Evolutionary conservation across 2,113 vertebrate species (phyloP).

Genomic region (Thomomys bottae): DNA sequence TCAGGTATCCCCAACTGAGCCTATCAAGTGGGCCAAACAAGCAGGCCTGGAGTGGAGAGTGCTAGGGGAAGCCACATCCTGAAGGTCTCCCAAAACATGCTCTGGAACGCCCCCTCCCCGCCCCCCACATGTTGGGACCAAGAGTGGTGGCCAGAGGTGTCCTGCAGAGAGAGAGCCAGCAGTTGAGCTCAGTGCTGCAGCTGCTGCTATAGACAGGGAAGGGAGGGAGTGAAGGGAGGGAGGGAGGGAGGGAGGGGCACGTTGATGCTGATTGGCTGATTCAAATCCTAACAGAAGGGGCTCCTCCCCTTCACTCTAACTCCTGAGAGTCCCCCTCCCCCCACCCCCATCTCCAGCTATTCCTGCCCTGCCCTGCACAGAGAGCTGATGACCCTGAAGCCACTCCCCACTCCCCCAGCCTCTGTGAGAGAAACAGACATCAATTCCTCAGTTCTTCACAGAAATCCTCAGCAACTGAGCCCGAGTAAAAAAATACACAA

Average conservation of each 20-base stretch:
- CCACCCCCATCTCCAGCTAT: background rate
- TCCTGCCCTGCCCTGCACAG: background rate
- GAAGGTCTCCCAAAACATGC: background rate
- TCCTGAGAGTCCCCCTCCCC: background rate
- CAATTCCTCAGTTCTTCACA: background rate
- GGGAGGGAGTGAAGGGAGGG: background rate
- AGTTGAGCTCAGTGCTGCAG: conserved; percentile 65
- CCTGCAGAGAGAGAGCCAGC: background rate
- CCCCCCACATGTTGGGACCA: background rate
- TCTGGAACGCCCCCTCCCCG: too few species aligned
- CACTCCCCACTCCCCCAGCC: too few species aligned
- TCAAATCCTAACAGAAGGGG: conserved; percentile 76
- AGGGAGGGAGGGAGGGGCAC: background rate
- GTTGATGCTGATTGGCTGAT: conserved; percentile 68
- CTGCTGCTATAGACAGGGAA: background rate
- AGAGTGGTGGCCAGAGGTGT: background rate
- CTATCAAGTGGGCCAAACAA: background rate
- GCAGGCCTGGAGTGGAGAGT: background rate
- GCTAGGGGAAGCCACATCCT: background rate
- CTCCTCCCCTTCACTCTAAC: background rate
- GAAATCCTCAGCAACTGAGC: background rate
- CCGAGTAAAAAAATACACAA: background rate
- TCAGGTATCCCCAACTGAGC: background rate
- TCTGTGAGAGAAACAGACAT: too few species aligned
- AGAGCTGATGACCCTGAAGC: too few species aligned